Evolutionary conservation across 2,888 invertebrate species (phyloP), one percentile per base, ranked within the genome.

Genomic region (Eupeodes latifasciatus): DNA sequence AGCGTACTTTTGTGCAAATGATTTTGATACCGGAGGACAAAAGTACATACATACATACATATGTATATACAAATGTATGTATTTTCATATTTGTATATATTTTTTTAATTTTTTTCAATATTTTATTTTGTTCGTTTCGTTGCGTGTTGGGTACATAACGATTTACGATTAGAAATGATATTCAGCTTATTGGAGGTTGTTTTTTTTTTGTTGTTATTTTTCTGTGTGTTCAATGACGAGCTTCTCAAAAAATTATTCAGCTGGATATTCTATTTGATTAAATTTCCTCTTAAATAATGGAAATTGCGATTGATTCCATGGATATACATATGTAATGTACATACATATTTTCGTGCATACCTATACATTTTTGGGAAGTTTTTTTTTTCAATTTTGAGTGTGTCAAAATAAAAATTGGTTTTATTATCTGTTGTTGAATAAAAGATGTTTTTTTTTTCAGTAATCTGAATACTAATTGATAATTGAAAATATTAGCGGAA

Each of bases 191-290:
- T 44, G 7, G 40, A 36, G 10, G 11, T 19, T 40, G 55, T 71
- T 55, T 71, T 44, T 55, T n/a, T 27, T 59, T 57, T 62, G 10
- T 44, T 62, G n/a, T 62, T 51, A 47, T 47, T 51, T 11, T 51
- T 51, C 16, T 53, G 7, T 53, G 16, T 59, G 59, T 61, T 36
- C 40, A 62, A 62, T 62, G 40, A 62, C 40, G 40, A 40, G 19
- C 12, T 44, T 44, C 19, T 71, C 71, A 71, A 71, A 61, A 61
- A 81, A 66, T 69, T 49, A 76, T 76, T 82, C 69, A 55, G 9
- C 19, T 76, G 71, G 57, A 82, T 77, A 69, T 77, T 77, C 53
- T 61, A 71, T 82, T 82, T 77, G 69, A 82, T 82, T 82, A 55
- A 76, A 62, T 77, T 36, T 47, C 40, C 55, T 40, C 16, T 36